Conservation (phyloP, 2,888 invertebrate species). For the Diploptera punctata region DNA sequence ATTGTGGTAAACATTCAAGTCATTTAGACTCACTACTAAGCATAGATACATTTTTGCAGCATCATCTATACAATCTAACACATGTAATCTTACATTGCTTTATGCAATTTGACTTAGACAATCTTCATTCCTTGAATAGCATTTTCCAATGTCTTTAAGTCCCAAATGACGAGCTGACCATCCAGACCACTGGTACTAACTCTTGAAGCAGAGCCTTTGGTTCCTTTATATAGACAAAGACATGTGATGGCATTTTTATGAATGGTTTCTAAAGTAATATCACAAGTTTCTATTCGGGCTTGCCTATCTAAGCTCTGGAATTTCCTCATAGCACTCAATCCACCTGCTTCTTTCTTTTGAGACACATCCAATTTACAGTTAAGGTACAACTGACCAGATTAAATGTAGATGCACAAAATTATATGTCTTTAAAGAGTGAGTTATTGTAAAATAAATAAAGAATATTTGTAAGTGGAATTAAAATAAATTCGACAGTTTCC, state of each 20-base stretch:
- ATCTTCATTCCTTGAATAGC: slow-evolving; percentile 73
- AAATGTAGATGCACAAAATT: no score
- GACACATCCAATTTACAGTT: slow-evolving; percentile 89
- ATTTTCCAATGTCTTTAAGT: slow-evolving; percentile 72
- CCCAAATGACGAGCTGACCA: slow-evolving; percentile 97
- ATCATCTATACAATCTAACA: not conserved
- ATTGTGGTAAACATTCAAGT: not conserved
- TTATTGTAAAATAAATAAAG: no score
- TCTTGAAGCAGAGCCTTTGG: slow-evolving; percentile 75
- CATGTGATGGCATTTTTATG: slow-evolving; percentile 98
- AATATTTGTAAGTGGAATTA: no score
- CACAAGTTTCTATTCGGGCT: slow-evolving; percentile 84
- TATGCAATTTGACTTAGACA: slow-evolving; percentile 51
- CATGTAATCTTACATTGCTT: not conserved
- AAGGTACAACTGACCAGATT: slow-evolving; percentile 74
- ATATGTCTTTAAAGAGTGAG: no score
- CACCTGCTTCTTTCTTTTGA: slow-evolving; percentile 86
- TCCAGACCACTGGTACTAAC: slow-evolving; percentile 95
- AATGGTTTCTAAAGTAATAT: slow-evolving; percentile 88
- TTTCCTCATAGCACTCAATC: slow-evolving; percentile 92
- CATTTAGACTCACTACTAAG: not conserved
- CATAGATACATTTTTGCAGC: not conserved
- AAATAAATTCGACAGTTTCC: no score
- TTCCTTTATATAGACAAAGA: slow-evolving; percentile 76
- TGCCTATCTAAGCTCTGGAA: slow-evolving; percentile 95